phyloP scores from a whole-genome alignment of 2,113 vertebrate genomes.

The Bos taurus region DNA sequence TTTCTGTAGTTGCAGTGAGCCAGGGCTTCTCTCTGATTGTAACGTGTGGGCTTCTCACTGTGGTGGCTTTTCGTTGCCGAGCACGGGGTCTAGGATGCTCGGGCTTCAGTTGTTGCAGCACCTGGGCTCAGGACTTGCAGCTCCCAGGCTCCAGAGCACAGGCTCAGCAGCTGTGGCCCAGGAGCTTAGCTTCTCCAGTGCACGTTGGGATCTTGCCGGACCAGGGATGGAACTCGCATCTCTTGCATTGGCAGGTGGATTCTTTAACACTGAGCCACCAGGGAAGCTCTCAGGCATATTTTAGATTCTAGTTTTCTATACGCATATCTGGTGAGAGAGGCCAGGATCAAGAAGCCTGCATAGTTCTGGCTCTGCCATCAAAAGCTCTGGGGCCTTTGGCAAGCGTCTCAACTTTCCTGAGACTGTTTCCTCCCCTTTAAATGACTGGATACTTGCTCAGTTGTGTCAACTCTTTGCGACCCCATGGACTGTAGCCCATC shows the following conservation, averaged over 20 bases:
- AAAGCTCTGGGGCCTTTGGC: neutral
- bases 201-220: neutral
- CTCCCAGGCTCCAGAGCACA: neutral
- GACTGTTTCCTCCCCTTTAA: neutral
- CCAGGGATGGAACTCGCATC: neutral
- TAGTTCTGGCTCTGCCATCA: neutral
- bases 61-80: neutral
- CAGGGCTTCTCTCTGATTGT: neutral
- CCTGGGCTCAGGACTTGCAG: neutral
- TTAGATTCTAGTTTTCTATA: neutral
- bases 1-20: neutral
- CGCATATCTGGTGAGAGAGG: neutral
- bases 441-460: neutral
- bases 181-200: neutral
- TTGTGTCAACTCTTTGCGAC: neutral
- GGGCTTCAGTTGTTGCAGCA: neutral
- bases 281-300: neutral
- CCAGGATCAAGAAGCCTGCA: neutral
- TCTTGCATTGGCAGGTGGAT: neutral
- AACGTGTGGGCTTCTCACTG: neutral
- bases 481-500: neutral
- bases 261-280: neutral
- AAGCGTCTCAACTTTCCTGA: neutral
- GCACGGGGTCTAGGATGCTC: neutral
- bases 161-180: neutral